Conservation (phyloP, 2,113 vertebrate species). For the Corydoras sp. region DNA sequence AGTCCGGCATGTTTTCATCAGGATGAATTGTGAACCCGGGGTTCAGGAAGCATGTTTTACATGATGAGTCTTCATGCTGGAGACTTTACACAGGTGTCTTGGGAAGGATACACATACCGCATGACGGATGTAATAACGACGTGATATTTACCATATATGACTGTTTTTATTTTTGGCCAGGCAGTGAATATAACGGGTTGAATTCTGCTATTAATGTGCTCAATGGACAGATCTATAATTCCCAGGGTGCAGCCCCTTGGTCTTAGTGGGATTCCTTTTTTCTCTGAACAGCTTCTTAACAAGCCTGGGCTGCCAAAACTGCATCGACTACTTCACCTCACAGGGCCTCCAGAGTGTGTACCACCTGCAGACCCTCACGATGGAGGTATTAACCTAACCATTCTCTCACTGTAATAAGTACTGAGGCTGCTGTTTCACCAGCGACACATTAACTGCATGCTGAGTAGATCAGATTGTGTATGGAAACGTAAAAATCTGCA, state of each 20-base stretch:
- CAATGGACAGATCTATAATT: constrained; percentile 41
- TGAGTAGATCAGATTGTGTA: too few relatives aligned
- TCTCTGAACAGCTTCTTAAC: constrained; percentile 91
- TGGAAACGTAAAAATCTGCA: too few relatives aligned
- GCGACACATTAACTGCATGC: too few relatives aligned
- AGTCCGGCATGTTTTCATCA: too few relatives aligned
- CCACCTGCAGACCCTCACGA: constrained; percentile 93
- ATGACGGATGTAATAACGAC: not conserved
- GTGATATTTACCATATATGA: constrained; percentile 1
- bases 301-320: constrained; percentile 95
- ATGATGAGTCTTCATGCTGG: too few relatives aligned
- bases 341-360: constrained; percentile 94
- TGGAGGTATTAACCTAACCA: constrained; percentile 79
- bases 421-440: too few relatives aligned
- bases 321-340: constrained; percentile 96
- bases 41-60: too few relatives aligned
- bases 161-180: not conserved
- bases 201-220: constrained; percentile 32
- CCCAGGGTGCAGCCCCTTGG: constrained; percentile 38
- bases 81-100: too few relatives aligned
- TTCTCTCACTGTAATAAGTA: not conserved
- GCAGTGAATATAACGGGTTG: too few relatives aligned
- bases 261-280: constrained; percentile 67
- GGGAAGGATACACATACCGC: too few relatives aligned
- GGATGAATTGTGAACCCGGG: too few relatives aligned